These are phyloP conservation scores for Therioaphis trifolii DNA, from an alignment of 2,888 invertebrate species.

Conservation along the genomic window DNA sequence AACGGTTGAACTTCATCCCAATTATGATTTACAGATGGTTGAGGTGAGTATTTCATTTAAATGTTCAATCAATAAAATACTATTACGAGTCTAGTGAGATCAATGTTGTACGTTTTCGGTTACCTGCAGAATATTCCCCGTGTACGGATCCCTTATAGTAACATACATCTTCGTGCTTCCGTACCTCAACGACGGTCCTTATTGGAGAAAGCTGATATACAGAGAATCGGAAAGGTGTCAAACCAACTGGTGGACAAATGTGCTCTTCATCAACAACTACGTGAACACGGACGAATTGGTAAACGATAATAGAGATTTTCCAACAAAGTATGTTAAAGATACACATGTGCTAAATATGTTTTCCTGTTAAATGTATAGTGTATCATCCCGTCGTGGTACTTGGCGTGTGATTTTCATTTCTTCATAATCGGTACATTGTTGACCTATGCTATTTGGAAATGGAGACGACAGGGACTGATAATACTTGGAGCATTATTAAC, in stretches of 20 bases:
- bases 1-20: slow-evolving; percentile 48
- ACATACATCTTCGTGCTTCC: slow-evolving; percentile 65
- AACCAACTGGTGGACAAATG: slow-evolving; percentile 67
- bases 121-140: slow-evolving; percentile 66
- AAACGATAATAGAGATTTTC: not conserved
- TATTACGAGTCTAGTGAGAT: not conserved
- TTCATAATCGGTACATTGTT: slow-evolving; percentile 65
- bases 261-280: slow-evolving; percentile 67
- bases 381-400: slow-evolving; percentile 66
- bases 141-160: slow-evolving; percentile 66
- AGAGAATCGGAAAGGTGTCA: slow-evolving; percentile 64
- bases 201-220: slow-evolving; percentile 64
- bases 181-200: slow-evolving; percentile 65
- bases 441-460: slow-evolving; percentile 64
- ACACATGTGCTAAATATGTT: too few relatives aligned
- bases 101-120: not conserved
- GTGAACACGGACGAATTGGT: slow-evolving; percentile 65
- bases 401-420: slow-evolving; percentile 66
- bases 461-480: slow-evolving; percentile 58
- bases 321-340: too few relatives aligned
- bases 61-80: too few relatives aligned
- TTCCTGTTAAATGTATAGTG: slow-evolving; percentile 64
- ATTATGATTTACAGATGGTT: slow-evolving; percentile 60
- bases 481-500: slow-evolving; percentile 62
- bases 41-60: slow-evolving; percentile 48